Conservation (phyloP, 2,113 vertebrate genomes). For the Morone chrysops region DNA sequence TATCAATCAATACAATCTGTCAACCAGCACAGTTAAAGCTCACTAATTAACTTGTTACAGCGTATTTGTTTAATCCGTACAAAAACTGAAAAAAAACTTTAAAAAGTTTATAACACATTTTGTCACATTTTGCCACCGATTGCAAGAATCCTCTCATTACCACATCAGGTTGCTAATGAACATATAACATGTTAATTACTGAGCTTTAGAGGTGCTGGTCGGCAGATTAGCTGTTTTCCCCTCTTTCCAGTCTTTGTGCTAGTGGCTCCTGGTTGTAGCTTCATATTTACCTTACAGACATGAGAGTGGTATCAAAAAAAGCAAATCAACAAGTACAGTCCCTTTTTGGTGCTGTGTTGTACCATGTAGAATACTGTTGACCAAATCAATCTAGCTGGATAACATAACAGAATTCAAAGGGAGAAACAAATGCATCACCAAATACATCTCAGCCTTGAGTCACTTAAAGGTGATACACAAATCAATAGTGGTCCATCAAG, state of each 20-base stretch:
- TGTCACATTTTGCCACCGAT: no score
- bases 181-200: neutral
- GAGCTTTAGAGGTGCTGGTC: neutral
- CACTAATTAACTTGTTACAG: neutral
- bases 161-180: neutral
- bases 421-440: neutral
- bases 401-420: neutral
- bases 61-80: neutral
- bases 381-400: conserved; percentile 3
- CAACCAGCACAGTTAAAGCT: neutral
- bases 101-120: no score
- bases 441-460: neutral
- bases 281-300: neutral
- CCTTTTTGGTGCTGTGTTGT: neutral
- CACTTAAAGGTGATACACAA: neutral
- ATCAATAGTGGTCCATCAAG: neutral
- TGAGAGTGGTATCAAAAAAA: neutral
- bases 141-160: neutral
- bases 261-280: neutral
- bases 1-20: neutral
- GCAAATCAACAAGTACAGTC: neutral
- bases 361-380: neutral
- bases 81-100: no score
- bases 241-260: neutral
- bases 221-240: neutral